Evolutionary conservation across 2,113 vertebrate species (phyloP).

Genomic region (Empidonax traillii): DNA sequence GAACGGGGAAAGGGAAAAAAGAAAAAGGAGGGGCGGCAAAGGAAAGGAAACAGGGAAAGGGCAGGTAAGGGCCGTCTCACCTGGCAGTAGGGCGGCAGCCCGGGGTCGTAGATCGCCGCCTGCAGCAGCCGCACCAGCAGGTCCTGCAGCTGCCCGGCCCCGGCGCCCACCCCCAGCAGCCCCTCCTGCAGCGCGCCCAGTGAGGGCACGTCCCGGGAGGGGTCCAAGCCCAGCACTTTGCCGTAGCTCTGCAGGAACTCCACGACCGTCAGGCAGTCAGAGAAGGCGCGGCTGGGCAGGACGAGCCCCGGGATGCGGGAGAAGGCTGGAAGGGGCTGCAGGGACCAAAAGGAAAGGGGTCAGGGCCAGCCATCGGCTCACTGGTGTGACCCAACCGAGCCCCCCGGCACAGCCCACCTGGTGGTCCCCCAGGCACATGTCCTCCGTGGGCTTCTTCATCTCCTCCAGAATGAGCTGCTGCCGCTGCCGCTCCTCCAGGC

Average conservation of each 20-base stretch:
- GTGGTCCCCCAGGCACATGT: conserved; percentile 95
- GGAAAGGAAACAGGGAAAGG: not conserved
- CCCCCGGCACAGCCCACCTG: conserved; percentile 68
- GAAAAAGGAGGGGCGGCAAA: too few species aligned
- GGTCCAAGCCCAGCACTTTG: conserved; percentile 87
- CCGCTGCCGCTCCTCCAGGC: conserved; percentile 87
- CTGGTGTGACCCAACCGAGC: rapidly evolving
- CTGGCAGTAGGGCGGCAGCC: conserved; percentile 66
- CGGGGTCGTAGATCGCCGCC: conserved; percentile 86
- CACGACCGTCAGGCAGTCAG: conserved; percentile 86
- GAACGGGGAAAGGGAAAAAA: not conserved
- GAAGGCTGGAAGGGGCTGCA: conserved; percentile 86
- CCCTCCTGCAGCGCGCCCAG: conserved; percentile 89
- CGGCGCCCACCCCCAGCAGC: conserved; percentile 84
- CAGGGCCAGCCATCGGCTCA: rapidly evolving
- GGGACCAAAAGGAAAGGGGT: not conserved
- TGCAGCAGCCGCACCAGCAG: conserved; percentile 86
- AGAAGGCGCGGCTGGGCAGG: conserved; percentile 86
- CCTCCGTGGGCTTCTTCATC: conserved; percentile 94
- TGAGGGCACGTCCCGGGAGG: conserved; percentile 86
- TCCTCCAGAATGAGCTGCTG: conserved; percentile 93
- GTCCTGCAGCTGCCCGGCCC: conserved; percentile 85
- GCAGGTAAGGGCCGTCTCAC: not conserved
- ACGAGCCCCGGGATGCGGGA: conserved; percentile 86
- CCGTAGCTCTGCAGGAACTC: conserved; percentile 94